Percentiles rank a stretch among this genome's conserved stretches.
Conservation (phyloP, 2,888 invertebrate genomes). For the Drosophila colorata region DNA sequence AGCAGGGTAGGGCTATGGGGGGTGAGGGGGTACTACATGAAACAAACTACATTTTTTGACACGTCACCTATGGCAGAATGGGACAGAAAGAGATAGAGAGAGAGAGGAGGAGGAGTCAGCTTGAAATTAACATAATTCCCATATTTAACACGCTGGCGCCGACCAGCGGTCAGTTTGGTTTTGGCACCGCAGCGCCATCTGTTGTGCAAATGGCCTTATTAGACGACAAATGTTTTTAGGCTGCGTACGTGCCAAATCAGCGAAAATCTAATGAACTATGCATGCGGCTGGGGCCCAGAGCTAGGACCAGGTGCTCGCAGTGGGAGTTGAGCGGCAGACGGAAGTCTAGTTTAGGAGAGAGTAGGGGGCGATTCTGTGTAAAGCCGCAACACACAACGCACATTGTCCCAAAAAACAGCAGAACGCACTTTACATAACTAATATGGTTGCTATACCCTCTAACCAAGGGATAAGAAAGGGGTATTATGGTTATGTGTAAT, state of each 20-base stretch:
- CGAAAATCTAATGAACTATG: constrained; percentile 37
- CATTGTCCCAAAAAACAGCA: constrained; percentile 46
- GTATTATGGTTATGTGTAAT: no score
- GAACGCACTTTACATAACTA: constrained; percentile 75
- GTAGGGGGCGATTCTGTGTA: neutral
- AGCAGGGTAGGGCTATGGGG: neutral
- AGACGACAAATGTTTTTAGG: constrained; percentile 45
- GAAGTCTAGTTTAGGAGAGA: neutral
- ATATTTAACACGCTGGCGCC: constrained; percentile 71
- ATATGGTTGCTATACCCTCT: constrained; percentile 34
- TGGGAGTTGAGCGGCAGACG: neutral
- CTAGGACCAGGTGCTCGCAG: neutral
- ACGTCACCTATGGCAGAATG: constrained; percentile 32
- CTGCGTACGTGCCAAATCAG: constrained; percentile 73
- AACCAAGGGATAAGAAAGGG: neutral
- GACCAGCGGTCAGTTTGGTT: constrained; percentile 46
- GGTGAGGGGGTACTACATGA: constrained; percentile 14
- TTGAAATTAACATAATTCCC: constrained; percentile 74
- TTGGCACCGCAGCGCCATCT: constrained; percentile 53
- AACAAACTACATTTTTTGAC: constrained; percentile 64
- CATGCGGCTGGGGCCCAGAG: neutral
- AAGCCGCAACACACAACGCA: constrained; percentile 25
- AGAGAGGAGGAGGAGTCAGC: neutral
- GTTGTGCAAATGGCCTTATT: constrained; percentile 61
- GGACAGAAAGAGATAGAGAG: neutral